These are phyloP conservation scores for Nomada ruficornis DNA, from an alignment of 2,888 invertebrate genomes.

Conservation along the genomic window DNA sequence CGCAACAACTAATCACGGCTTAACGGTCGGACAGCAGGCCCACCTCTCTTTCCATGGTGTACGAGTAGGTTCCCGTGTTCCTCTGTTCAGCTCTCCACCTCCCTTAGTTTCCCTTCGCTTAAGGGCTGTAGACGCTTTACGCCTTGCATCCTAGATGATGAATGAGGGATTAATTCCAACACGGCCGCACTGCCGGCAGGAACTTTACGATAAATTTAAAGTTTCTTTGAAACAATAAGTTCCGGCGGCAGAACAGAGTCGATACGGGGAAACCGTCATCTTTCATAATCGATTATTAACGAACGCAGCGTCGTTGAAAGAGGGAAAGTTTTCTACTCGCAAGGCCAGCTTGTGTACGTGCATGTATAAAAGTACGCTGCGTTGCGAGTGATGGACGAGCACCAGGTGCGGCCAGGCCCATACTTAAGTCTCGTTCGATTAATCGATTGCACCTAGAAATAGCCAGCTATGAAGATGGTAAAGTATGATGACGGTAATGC, in stretches of 20 bases:
- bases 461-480: conserved; percentile 62
- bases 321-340: conserved; percentile 70
- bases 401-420: conserved; percentile 73
- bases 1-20: conserved; percentile 75
- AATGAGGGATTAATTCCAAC: conserved; percentile 79
- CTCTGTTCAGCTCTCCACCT: conserved; percentile 1
- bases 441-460: conserved; percentile 74
- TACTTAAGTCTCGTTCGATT: conserved; percentile 76
- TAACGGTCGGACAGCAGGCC: conserved; percentile 62
- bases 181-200: conserved; percentile 59
- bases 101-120: conserved; percentile 18
- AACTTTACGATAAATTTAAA: conserved; percentile 80
- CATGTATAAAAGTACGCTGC: conserved; percentile 67
- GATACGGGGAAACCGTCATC: conserved; percentile 76
- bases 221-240: conserved; percentile 80
- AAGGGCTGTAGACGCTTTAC: conserved; percentile 42
- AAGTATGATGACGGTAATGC: conserved; percentile 61
- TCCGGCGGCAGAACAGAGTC: conserved; percentile 61
- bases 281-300: conserved; percentile 82
- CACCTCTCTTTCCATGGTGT: conserved; percentile 19
- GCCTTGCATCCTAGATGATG: conserved; percentile 74
- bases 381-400: conserved; percentile 72
- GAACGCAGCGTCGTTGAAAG: conserved; percentile 69
- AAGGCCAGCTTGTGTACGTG: conserved; percentile 59
- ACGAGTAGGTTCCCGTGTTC: conserved; percentile 10